Conservation (phyloP, 1,140 invertebrate genomes). For the Diachasmimorpha longicaudata region DNA sequence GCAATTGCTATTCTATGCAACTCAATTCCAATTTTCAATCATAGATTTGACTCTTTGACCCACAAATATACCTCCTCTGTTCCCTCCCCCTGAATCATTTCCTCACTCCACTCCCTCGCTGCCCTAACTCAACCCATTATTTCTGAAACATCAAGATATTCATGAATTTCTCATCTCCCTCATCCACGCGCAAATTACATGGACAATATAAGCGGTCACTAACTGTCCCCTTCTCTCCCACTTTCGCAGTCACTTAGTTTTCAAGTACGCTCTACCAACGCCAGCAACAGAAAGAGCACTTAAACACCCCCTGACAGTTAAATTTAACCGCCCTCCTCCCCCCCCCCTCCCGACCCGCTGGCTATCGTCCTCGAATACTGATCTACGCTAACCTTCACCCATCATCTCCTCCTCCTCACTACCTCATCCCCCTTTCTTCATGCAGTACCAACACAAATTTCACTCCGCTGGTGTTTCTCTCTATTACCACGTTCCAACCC, state of each 20-base stretch:
- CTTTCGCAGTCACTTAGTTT: slow-evolving; percentile 41
- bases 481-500: neutral
- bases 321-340: slow-evolving; percentile 44
- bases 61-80: too few species aligned
- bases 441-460: neutral
- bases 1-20: too few species aligned
- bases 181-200: neutral
- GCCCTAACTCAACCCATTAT: neutral
- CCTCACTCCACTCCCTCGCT: too few species aligned
- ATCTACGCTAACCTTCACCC: neutral
- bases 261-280: slow-evolving; percentile 12
- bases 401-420: neutral
- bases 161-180: neutral
- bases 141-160: neutral
- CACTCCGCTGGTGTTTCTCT: neutral
- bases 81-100: too few species aligned
- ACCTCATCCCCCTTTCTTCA: neutral
- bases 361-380: neutral
- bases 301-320: slow-evolving; percentile 43
- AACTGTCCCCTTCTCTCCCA: slow-evolving; percentile 16
- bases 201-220: slow-evolving; percentile 4
- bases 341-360: too few species aligned
- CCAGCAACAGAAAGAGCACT: slow-evolving; percentile 32
- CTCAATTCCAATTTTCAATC: too few species aligned
- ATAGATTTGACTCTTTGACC: too few species aligned